phyloP scores from a whole-genome alignment of 2,888 invertebrate genomes.

The Platycnemis pennipes region DNA sequence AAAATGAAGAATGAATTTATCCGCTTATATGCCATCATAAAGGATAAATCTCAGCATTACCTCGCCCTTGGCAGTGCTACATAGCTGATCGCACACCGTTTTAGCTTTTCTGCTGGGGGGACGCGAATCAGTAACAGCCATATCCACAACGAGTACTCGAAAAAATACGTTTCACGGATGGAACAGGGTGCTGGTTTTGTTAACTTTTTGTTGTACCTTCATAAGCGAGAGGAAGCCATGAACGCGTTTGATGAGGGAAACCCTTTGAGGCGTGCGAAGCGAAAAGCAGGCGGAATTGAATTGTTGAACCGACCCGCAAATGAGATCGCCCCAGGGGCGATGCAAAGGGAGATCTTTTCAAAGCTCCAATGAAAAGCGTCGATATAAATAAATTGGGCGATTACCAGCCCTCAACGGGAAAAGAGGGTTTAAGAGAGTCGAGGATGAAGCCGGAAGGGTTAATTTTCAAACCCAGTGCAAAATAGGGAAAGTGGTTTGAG shows the following conservation, averaged over 20 bases:
- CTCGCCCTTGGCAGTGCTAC: no score
- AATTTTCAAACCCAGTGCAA: background rate
- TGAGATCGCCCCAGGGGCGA: background rate
- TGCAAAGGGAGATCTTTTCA: background rate
- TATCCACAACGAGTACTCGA: background rate
- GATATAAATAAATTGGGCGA: constrained; percentile 39
- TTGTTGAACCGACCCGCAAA: background rate
- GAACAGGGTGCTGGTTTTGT: background rate
- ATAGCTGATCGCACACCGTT: no score
- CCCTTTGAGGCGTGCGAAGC: background rate
- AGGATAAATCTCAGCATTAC: no score
- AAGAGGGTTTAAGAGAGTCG: background rate
- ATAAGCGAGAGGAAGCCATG: background rate
- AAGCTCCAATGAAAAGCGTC: constrained; percentile 6
- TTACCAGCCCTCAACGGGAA: background rate
- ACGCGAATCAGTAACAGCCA: no score
- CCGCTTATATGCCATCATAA: no score
- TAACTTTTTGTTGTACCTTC: background rate
- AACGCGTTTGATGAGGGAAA: background rate
- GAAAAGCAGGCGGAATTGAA: background rate
- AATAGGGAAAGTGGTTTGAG: background rate
- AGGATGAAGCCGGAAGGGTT: background rate
- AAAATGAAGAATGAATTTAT: no score
- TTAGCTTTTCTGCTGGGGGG: no score
- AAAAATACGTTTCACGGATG: background rate